Evolutionary conservation across 2,113 vertebrate genomes (phyloP).

Genomic region (Thalassarche chlororhynchos): DNA sequence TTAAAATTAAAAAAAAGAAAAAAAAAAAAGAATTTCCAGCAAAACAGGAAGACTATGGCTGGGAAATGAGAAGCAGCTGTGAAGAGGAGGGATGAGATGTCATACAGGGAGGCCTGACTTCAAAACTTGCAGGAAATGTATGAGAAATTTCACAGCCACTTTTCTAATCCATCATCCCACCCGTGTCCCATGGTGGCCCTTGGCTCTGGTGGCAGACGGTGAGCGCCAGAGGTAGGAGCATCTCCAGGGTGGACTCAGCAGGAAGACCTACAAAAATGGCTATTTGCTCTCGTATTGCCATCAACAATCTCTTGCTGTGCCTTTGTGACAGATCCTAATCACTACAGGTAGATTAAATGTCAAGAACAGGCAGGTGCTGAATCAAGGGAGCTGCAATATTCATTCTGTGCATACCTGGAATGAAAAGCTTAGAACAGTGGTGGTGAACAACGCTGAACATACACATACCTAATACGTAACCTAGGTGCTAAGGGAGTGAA

Average conservation of each 20-base stretch:
- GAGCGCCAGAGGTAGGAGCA: background rate
- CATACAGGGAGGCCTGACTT: background rate
- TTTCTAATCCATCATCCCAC: background rate
- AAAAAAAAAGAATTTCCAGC: background rate
- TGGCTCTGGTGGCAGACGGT: background rate
- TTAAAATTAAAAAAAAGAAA: no score
- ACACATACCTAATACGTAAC: fast-evolving
- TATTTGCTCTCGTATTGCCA: fast-evolving
- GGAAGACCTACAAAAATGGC: background rate
- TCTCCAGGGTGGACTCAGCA: background rate
- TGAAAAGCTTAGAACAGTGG: fast-evolving
- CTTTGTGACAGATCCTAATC: background rate
- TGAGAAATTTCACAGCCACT: background rate
- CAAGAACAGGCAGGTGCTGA: background rate
- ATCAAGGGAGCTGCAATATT: fast-evolving
- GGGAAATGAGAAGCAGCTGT: slow-evolving; percentile 67
- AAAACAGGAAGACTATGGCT: slow-evolving; percentile 7
- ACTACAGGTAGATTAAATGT: fast-evolving
- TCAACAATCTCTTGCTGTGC: background rate
- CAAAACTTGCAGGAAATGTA: slow-evolving; percentile 20
- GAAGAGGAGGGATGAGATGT: slow-evolving; percentile 34
- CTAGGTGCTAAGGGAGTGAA: background rate
- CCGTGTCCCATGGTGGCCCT: background rate
- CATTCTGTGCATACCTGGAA: fast-evolving
- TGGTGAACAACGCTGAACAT: background rate